Conservation (phyloP, 2,797 vertebrate genomes). For the Myotis findleyi region DNA sequence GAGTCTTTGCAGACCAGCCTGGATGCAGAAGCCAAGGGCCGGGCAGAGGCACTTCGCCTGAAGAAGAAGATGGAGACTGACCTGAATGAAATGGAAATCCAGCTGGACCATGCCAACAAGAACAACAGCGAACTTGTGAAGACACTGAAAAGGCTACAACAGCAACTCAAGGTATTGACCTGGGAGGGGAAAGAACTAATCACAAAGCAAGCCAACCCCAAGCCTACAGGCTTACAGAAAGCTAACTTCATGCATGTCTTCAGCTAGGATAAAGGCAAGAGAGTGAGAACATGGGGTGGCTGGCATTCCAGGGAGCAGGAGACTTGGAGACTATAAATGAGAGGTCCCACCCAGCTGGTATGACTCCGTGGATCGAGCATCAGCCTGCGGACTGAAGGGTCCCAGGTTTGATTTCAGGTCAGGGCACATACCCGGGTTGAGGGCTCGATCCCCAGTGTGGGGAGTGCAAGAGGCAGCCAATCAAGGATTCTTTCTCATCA, state of each 20-base stretch:
- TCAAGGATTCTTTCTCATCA: no score
- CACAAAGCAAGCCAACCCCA: not conserved
- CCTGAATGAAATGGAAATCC: conserved; percentile 90
- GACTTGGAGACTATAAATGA: not conserved
- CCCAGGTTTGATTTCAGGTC: no score
- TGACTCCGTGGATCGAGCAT: no score
- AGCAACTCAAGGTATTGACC: conserved; percentile 87
- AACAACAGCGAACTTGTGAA: conserved; percentile 88
- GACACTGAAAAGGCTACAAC: conserved; percentile 88
- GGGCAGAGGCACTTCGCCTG: conserved; percentile 87
- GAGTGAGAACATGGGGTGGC: not conserved
- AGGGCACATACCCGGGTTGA: no score
- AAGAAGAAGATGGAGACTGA: conserved; percentile 91
- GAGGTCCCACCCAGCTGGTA: not conserved
- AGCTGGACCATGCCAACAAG: conserved; percentile 88
- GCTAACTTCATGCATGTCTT: not conserved
- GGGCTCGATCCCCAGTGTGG: no score
- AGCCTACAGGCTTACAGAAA: not conserved
- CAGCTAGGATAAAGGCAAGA: not conserved
- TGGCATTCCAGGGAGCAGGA: not conserved
- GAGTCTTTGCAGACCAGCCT: conserved; percentile 91
- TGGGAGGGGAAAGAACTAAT: conserved; percentile 4
- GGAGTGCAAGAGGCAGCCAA: no score
- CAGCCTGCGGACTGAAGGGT: no score
- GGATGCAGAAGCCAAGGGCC: conserved; percentile 88